Percentiles rank a stretch among this genome's conserved stretches.
phyloP scores from a whole-genome alignment of 2,113 vertebrate genomes.

The Stigmatopora argus region DNA sequence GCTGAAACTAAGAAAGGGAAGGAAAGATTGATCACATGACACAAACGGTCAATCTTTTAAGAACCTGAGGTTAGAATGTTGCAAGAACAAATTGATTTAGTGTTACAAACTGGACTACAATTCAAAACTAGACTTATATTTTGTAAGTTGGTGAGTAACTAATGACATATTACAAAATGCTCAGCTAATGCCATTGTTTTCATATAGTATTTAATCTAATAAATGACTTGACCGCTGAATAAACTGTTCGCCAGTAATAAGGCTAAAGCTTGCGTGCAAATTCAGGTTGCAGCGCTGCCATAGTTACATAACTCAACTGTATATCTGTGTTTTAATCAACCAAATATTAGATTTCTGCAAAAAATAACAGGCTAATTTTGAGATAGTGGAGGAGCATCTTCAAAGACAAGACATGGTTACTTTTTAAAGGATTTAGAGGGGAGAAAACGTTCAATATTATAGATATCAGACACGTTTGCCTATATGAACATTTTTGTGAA shows the following conservation, averaged over 20 bases:
- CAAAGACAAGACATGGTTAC: no score
- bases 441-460: neutral
- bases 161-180: no score
- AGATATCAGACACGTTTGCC: neutral
- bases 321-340: neutral
- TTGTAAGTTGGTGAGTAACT: no score
- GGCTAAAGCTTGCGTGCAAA: no score
- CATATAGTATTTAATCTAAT: no score
- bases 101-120: neutral
- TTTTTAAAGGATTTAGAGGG: neutral
- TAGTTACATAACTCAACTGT: no score
- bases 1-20: slow-evolving; percentile 73
- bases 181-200: no score
- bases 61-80: neutral
- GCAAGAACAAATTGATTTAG: neutral
- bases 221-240: no score
- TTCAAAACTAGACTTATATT: no score
- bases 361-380: neutral
- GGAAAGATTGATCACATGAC: neutral
- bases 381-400: no score
- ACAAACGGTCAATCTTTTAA: neutral
- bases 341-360: neutral
- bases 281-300: no score
- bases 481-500: neutral
- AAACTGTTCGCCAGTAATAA: no score